These are phyloP conservation scores for Catamblyrhynchus diadema DNA, from an alignment of 2,797 vertebrate genomes.

Conservation along the genomic window DNA sequence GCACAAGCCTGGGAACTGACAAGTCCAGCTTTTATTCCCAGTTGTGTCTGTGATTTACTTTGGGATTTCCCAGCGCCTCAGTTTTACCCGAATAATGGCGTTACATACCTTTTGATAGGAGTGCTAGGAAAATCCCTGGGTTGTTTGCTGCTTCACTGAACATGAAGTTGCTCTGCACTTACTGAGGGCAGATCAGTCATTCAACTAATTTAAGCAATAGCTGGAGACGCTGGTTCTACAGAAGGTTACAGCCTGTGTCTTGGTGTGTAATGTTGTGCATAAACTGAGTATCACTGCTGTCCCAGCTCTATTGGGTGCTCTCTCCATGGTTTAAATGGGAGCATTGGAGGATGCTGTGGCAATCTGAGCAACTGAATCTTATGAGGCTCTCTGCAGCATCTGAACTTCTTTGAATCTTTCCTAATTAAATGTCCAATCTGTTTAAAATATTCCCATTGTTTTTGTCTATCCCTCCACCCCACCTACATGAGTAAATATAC, in stretches of 20 bases:
- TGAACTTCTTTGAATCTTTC: not conserved
- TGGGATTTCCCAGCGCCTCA: not conserved
- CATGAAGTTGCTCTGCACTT: not conserved
- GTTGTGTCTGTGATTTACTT: not conserved
- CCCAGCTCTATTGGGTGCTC: not conserved
- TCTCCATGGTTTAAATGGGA: not conserved
- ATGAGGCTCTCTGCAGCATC: not conserved
- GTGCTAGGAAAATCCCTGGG: not conserved
- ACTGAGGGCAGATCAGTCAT: not conserved
- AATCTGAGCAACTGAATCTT: not conserved
- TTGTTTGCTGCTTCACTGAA: not conserved
- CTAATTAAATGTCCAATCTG: not conserved
- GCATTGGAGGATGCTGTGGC: not conserved
- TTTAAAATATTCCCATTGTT: not conserved
- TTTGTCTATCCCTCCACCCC: not conserved
- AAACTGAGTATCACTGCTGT: not conserved
- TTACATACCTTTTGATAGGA: not conserved
- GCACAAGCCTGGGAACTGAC: not conserved
- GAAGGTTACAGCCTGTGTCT: not conserved
- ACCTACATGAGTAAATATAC: not conserved
- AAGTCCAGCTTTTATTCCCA: constrained; percentile 11
- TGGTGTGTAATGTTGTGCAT: not conserved
- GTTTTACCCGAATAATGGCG: not conserved
- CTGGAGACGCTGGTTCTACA: not conserved
- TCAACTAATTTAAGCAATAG: not conserved